Percentiles rank a stretch among this genome's conserved stretches.
phyloP scores from a whole-genome alignment of 2,797 vertebrate species.

The Muscicapa comitata region DNA sequence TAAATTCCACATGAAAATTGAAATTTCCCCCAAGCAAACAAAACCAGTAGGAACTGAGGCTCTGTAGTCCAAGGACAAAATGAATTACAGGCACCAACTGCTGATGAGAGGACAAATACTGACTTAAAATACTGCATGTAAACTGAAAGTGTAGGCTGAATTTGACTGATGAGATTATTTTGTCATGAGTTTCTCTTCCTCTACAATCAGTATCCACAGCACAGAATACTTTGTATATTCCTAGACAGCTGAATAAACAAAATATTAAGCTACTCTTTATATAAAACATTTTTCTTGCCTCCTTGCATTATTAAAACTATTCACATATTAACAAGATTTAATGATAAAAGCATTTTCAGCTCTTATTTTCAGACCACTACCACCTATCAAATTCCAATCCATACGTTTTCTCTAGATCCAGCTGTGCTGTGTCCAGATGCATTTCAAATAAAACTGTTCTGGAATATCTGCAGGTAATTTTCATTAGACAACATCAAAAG shows the following conservation, averaged over 20 bases:
- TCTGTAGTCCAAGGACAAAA: background rate
- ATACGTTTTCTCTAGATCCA: background rate
- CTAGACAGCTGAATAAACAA: background rate
- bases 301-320: background rate
- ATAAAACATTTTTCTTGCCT: background rate
- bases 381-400: background rate
- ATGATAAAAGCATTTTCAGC: background rate
- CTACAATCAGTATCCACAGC: background rate
- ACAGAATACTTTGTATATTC: background rate
- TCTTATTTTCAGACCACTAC: background rate
- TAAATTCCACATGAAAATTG: background rate
- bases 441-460: background rate
- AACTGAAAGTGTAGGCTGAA: background rate
- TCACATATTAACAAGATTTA: background rate
- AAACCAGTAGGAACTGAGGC: background rate
- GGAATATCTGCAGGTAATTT: background rate
- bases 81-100: background rate
- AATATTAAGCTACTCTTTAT: background rate
- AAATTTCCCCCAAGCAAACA: background rate
- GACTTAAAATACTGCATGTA: background rate
- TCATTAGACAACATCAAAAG: background rate
- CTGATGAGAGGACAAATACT: background rate
- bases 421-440: background rate
- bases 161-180: background rate
- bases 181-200: background rate